phyloP scores from a whole-genome alignment of 2,888 invertebrate species.

The Hetaerina titia region DNA sequence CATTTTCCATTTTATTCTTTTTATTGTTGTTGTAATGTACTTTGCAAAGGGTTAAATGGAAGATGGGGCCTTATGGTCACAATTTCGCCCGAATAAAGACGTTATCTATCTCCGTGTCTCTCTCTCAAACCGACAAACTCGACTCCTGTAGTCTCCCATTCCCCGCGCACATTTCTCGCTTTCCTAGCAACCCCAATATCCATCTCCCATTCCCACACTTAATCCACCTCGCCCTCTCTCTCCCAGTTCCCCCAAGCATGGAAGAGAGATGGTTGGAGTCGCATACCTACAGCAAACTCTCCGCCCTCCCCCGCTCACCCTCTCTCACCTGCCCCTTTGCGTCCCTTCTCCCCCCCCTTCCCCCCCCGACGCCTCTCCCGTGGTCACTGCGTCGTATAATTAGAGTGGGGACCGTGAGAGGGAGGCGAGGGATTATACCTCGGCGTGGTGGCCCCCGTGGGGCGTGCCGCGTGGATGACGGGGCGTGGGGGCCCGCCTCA shows the following conservation, averaged over 20 bases:
- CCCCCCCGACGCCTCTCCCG: neutral
- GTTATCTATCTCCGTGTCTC: too few species aligned
- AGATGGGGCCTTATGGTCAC: too few species aligned
- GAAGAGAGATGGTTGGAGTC: neutral
- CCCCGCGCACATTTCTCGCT: neutral
- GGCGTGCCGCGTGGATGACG: neutral
- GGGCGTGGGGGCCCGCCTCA: neutral
- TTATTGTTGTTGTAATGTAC: too few species aligned
- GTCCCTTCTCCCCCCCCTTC: neutral
- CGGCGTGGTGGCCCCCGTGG: neutral
- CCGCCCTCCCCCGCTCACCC: neutral
- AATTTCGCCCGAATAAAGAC: too few species aligned
- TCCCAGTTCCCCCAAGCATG: neutral
- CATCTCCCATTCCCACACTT: neutral
- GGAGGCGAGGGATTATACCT: neutral
- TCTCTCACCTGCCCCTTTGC: neutral
- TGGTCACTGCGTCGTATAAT: conserved; percentile 64
- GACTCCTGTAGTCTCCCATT: neutral
- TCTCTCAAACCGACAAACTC: neutral
- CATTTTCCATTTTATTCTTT: too few species aligned
- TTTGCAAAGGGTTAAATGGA: too few species aligned
- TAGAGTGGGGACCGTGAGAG: conserved; percentile 41
- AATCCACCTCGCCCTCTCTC: too few species aligned
- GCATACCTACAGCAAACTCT: neutral
- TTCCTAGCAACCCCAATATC: neutral